Percentiles rank a stretch among this genome's conserved stretches.
Evolutionary conservation across 2,888 invertebrate genomes (phyloP).

Genomic region (Erebia ligea): DNA sequence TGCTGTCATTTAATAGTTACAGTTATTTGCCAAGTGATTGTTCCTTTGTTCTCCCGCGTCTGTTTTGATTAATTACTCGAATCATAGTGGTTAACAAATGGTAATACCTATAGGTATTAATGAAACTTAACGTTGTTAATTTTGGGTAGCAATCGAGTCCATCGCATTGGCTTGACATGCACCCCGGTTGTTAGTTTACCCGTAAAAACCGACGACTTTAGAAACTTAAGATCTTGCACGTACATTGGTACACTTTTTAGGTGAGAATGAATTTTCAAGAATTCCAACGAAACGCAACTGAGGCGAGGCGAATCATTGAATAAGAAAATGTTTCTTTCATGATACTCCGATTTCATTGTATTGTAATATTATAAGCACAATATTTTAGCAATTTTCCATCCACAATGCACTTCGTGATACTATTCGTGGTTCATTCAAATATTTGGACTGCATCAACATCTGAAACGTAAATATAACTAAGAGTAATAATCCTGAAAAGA

Average conservation of each 20-base stretch:
- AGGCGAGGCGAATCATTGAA: background rate
- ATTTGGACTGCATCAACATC: conserved; percentile 32
- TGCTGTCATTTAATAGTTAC: conserved; percentile 28
- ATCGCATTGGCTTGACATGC: no score
- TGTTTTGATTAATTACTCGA: conserved; percentile 18
- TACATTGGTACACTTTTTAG: no score
- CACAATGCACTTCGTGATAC: conserved; percentile 21
- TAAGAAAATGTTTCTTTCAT: conserved; percentile 2
- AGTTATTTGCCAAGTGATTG: conserved; percentile 30
- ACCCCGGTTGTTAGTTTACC: no score
- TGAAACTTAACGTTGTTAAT: no score
- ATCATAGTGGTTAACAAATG: no score
- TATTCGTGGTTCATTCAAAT: conserved; percentile 28
- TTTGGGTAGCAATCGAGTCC: no score
- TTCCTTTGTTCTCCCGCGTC: conserved; percentile 24
- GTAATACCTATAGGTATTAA: no score
- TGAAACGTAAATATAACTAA: conserved; percentile 47
- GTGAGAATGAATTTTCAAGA: no score
- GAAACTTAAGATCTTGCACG: no score
- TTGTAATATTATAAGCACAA: conserved; percentile 4
- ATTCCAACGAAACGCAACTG: background rate
- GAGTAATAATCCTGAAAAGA: conserved; percentile 56
- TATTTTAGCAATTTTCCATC: conserved; percentile 7
- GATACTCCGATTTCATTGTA: background rate
- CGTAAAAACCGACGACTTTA: no score